Base-by-base conservation (phyloP, 1,140 invertebrate genomes). In the Proctacanthus coquilletti region DNA sequence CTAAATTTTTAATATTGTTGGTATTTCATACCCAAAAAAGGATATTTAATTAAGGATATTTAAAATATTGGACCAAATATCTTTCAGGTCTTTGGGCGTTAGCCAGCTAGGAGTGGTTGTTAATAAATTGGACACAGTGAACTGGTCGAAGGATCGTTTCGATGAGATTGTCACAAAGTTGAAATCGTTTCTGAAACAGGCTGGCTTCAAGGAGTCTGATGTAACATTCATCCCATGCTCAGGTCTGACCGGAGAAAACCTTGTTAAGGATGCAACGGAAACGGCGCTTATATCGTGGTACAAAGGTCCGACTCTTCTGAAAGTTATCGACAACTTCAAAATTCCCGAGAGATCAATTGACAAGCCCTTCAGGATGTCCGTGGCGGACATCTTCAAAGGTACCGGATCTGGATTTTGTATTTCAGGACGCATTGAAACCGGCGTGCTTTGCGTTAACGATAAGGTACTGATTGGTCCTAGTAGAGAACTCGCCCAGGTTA, bases 361-460 rank as follows among this genome's bases (percentile, higher is more conserved):
- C 15, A 88, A 89, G 55, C 85, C 92, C 8, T 77, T 98, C 33
- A 71, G 94, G n/a, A 72, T 94, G 59, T 84, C 85, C 17, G 72
- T 98, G 0, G 85, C 82, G 53, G 95, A 99, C 67, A 78, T 98
- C 41, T 95, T 86, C 54, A 98, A 98, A 69, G 83, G 87, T 5
- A 79, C 80, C 9, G 81, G 84, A 1, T 80, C 81, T 2, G 81
- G 84, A 3, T 83, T 91, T 52, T 89, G 84, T 64, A 74, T 96
- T 4, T 77, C 77, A 4, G 94, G 92, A 5, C 72, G 84, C 31
- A 73, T 98, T 36, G 92, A 97, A 66, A 85, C 88, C 31, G 95
- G 95, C 5, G 72, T 78, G 50, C 56, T 97, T 1, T 77, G 82
- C 46, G 60, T 74, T 25, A 83, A 84, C 23, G 93, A 98, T 49